These are phyloP conservation scores for Drosophila kurseongensis DNA, from an alignment of 1,140 invertebrate genomes.

Conservation along the genomic window DNA sequence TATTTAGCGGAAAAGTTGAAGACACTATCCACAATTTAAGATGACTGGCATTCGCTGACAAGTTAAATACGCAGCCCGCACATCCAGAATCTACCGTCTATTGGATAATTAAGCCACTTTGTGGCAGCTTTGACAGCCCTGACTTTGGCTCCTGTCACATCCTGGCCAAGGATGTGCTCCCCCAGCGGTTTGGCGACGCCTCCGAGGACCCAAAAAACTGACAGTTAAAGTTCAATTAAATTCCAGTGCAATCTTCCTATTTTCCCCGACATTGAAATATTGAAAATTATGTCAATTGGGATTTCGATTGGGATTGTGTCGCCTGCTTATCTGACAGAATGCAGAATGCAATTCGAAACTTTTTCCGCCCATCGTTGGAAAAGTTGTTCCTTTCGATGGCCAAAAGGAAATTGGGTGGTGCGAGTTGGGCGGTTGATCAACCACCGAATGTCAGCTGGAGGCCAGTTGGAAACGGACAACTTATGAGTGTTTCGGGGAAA, in stretches of 20 bases:
- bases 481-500: neutral
- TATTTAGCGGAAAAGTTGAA: slow-evolving; percentile 65
- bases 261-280: slow-evolving; percentile 53
- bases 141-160: slow-evolving; percentile 73
- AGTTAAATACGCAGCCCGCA: slow-evolving; percentile 51
- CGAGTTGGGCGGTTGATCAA: slow-evolving; percentile 52
- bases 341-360: slow-evolving; percentile 77
- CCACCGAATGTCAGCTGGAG: slow-evolving; percentile 61
- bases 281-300: slow-evolving; percentile 63
- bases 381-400: slow-evolving; percentile 48
- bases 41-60: slow-evolving; percentile 74
- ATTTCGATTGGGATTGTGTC: slow-evolving; percentile 44
- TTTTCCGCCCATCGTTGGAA: slow-evolving; percentile 33
- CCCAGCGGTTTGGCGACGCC: neutral
- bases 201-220: slow-evolving; percentile 16
- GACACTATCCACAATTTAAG: slow-evolving; percentile 59
- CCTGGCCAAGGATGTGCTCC: slow-evolving; percentile 9
- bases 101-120: slow-evolving; percentile 83
- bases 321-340: slow-evolving; percentile 63
- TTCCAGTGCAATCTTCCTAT: slow-evolving; percentile 47
- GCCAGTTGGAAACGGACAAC: slow-evolving; percentile 19
- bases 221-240: slow-evolving; percentile 80
- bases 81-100: slow-evolving; percentile 60
- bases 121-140: slow-evolving; percentile 76
- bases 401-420: neutral